A percentile compares a stretch with the other conserved stretches of the same genome.
phyloP scores from a whole-genome alignment of 2,797 vertebrate genomes.

The Bucorvus abyssinicus region DNA sequence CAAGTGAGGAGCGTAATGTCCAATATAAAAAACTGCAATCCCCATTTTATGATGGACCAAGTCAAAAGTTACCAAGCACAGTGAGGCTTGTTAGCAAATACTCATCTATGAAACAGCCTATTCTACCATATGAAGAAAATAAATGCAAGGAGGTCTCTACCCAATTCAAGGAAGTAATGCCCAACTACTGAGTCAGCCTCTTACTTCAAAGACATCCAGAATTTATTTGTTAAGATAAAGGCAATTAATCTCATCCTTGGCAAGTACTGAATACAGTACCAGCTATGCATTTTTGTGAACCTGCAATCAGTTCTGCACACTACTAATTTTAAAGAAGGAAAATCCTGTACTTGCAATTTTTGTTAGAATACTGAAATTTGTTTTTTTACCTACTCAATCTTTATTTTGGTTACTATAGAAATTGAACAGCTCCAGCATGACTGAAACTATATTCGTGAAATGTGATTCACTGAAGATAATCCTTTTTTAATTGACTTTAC shows the following conservation, averaged over 20 bases:
- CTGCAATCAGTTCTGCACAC: background rate
- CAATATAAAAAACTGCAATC: background rate
- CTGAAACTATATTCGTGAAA: background rate
- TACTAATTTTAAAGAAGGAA: background rate
- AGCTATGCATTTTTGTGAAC: background rate
- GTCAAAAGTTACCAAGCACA: background rate
- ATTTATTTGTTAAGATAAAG: background rate
- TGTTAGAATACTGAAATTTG: background rate
- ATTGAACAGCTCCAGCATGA: background rate
- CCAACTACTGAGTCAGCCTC: background rate
- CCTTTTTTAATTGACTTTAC: background rate
- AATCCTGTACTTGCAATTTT: background rate
- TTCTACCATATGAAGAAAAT: background rate
- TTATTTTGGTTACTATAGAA: background rate
- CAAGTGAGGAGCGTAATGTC: background rate
- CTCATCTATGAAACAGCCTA: background rate
- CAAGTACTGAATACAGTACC: background rate
- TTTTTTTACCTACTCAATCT: background rate
- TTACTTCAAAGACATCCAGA: background rate
- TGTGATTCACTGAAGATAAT: background rate
- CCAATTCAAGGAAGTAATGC: background rate
- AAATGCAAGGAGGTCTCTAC: background rate
- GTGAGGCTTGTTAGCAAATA: background rate
- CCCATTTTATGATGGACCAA: background rate
- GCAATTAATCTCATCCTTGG: background rate